Conservation (phyloP, 2,113 vertebrate species). For the Channa argus region DNA sequence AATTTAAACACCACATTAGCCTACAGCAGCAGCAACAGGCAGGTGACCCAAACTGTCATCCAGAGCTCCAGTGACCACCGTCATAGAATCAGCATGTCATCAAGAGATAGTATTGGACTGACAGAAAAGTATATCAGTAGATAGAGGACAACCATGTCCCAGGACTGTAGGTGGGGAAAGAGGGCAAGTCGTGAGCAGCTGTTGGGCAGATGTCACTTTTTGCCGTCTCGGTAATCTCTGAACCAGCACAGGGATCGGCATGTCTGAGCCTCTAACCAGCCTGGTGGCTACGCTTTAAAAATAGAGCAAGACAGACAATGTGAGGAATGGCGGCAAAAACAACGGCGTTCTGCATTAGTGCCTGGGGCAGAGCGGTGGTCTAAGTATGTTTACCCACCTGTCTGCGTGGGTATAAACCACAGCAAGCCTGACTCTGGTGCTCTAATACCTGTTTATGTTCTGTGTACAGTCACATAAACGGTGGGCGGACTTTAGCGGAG, state of each 20-base stretch:
- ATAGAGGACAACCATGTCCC: constrained; percentile 5
- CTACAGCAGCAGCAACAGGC: no score
- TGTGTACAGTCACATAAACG: background rate
- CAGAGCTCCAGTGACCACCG: no score
- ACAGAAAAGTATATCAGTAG: no score
- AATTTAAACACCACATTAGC: no score
- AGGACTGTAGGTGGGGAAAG: background rate
- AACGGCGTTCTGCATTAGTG: constrained; percentile 25
- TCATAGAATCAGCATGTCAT: no score
- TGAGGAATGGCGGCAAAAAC: constrained; percentile 66
- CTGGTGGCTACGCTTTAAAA: constrained; percentile 55
- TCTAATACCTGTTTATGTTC: constrained; percentile 50
- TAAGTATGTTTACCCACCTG: constrained; percentile 45
- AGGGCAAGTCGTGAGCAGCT: constrained; percentile 42
- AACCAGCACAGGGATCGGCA: constrained; percentile 58
- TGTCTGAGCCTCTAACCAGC: constrained; percentile 68
- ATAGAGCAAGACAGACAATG: constrained; percentile 71
- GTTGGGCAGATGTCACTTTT: constrained; percentile 34
- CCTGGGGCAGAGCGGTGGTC: background rate
- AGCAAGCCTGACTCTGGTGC: constrained; percentile 6
- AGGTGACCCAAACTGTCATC: no score
- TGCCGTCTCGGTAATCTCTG: constrained; percentile 59
- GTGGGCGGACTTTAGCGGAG: constrained; percentile 6
- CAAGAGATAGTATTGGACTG: no score
- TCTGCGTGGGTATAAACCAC: constrained; percentile 4